These are phyloP conservation scores for Porites lobata DNA, from an alignment of 92 coral and sea anemone species.

Conservation along the genomic window DNA sequence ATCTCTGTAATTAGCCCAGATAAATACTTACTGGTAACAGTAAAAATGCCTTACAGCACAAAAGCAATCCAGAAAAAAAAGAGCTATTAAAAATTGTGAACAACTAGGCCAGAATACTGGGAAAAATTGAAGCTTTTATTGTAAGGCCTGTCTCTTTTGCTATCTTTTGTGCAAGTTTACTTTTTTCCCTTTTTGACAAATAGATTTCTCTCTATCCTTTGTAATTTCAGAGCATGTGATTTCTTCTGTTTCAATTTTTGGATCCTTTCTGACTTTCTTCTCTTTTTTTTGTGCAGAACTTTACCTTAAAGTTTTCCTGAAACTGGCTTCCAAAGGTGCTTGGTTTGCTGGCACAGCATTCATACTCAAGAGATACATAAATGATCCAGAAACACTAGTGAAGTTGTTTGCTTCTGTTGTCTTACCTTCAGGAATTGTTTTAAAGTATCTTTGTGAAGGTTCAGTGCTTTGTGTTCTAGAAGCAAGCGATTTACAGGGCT, in stretches of 20 bases:
- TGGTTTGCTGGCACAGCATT: conserved; percentile 82
- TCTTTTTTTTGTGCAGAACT: conserved; percentile 1
- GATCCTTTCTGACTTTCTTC: background rate
- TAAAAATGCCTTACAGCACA: no score
- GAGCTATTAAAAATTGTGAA: no score
- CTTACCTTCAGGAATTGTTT: conserved; percentile 72
- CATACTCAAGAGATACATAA: conserved; percentile 74
- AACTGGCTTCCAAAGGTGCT: conserved; percentile 73
- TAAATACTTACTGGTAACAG: no score
- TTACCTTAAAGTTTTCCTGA: conserved; percentile 14
- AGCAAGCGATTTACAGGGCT: conserved; percentile 68
- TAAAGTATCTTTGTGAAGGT: conserved; percentile 70
- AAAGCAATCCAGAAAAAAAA: no score
- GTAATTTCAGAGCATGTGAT: background rate
- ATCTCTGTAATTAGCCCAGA: no score
- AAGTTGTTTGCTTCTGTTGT: conserved; percentile 71
- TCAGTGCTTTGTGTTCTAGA: conserved; percentile 69
- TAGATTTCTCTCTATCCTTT: no score
- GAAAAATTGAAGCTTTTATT: no score
- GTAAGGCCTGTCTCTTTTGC: no score
- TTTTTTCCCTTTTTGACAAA: no score
- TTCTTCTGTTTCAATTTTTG: background rate
- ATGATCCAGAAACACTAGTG: conserved; percentile 71
- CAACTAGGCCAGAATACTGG: no score
- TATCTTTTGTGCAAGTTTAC: no score